Conservation (phyloP, 2,888 invertebrate genomes). For the Sericinus montela region DNA sequence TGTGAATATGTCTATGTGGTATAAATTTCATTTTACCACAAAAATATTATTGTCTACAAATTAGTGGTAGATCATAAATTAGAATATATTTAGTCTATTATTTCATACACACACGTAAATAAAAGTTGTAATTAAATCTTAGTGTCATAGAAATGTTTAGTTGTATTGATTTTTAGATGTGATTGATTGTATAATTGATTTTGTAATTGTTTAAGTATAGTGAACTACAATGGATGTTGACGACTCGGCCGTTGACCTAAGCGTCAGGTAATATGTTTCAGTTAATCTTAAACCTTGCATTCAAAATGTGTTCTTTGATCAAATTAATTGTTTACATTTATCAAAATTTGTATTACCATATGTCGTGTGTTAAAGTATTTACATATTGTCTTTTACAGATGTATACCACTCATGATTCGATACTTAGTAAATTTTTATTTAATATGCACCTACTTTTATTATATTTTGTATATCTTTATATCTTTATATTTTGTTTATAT, state of each 20-base stretch:
- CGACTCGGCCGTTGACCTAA: slow-evolving; percentile 93
- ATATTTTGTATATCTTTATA: no score
- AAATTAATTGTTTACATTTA: no score
- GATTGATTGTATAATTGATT: slow-evolving; percentile 35
- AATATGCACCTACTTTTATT: no score
- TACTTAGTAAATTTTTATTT: no score
- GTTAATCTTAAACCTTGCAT: slow-evolving; percentile 9
- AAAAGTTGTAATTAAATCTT: background rate
- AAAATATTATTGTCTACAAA: slow-evolving; percentile 3
- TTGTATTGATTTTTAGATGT: slow-evolving; percentile 23
- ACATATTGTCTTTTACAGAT: no score
- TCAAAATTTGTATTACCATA: no score
- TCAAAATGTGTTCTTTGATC: no score
- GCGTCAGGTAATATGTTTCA: slow-evolving; percentile 82
- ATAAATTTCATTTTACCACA: slow-evolving; percentile 10
- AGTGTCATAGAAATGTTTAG: background rate
- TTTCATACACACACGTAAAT: background rate
- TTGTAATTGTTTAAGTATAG: slow-evolving; percentile 30
- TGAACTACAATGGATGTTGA: slow-evolving; percentile 89
- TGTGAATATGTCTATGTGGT: slow-evolving; percentile 2
- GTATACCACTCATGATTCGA: no score
- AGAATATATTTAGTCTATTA: slow-evolving; percentile 2
- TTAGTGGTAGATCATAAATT: background rate
- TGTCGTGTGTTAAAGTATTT: no score
- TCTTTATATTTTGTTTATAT: no score